Base-by-base conservation (phyloP, 2,888 invertebrate genomes). In the Erpobdella octoculata region DNA sequence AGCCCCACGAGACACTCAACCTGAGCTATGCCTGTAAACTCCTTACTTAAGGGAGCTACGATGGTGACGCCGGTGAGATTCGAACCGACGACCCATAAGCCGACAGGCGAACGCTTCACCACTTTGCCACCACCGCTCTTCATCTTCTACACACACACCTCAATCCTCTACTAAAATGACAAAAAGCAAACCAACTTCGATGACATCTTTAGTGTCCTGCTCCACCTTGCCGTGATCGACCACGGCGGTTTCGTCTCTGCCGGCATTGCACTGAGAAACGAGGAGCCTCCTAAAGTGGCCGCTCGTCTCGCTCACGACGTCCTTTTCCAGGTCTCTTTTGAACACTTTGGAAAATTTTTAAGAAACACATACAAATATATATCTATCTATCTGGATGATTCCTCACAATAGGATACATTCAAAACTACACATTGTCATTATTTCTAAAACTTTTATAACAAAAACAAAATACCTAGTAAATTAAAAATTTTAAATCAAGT, bases 271-370 rank as follows among this genome's bases (percentile, higher is more conserved):
- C 70, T 70, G 72, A 3, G 81, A 80, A 0, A 81, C 79, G 75
- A 82, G 76, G 18, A 82, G 77, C 38, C 79, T 76, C 65, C 79
- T 77, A 76, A 82, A 81, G 73, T 81, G 79, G 5, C 82, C 82
- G 21, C 81, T 80, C 36, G 81, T 81, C 62, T 82, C 82, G 77
- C 78, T 78, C 21, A 78, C 75, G 28, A 81, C 76, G 74, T 80
- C 82, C 53, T 80, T 75, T 75, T 82, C 82, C 72, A 82, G 72
- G 2, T 78, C 76, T 25, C 76, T 74, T 31, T 78, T 77, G 74
- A 79, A 79, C 76, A 79, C 81, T 81, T 6, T 53, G 5, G n/a
- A n/a, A 8, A n/a, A 15, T 15, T 41, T 15, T 41, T 15, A 15
- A 41, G 12, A 41, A 15, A 41, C n/a, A 41, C n/a, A 41, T 41